phyloP scores from a whole-genome alignment of 1,140 invertebrate genomes.

The Metopolophium dirhodum region DNA sequence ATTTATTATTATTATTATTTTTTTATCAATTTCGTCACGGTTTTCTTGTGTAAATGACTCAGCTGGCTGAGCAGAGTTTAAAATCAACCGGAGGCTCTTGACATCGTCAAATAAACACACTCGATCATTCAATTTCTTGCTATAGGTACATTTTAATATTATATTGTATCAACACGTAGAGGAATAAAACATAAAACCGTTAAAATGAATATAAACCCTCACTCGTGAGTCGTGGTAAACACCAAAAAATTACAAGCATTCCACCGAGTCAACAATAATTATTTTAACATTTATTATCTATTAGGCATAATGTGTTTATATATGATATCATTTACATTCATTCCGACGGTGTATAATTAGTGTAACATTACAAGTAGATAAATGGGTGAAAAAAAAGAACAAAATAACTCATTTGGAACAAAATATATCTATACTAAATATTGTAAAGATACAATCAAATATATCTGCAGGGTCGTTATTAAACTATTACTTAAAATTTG shows the following conservation, averaged over 20 bases:
- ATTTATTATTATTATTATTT: not conserved
- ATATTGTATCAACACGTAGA: not conserved
- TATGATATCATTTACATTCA: not conserved
- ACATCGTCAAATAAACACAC: not conserved
- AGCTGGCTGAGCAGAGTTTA: not conserved
- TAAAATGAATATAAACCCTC: not conserved
- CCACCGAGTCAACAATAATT: not conserved
- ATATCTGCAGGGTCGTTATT: not conserved
- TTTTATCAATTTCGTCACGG: not conserved
- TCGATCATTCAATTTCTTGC: not conserved
- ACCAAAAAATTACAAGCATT: not conserved
- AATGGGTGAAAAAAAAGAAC: not conserved
- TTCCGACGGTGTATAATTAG: not conserved
- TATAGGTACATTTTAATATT: not conserved
- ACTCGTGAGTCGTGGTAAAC: not conserved
- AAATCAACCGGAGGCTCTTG: not conserved
- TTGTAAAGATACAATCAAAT: not conserved
- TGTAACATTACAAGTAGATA: not conserved
- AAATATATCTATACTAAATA: not conserved
- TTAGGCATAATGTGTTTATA: not conserved
- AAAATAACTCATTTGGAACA: not conserved
- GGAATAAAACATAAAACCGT: not conserved
- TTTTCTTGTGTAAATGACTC: conserved; percentile 4
- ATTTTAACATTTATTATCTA: conserved; percentile 18
- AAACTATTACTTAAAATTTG: not conserved